Percentiles rank a stretch among this genome's conserved stretches.
Conservation (phyloP, 2,888 invertebrate species). For the Habrosyne pyritoides region DNA sequence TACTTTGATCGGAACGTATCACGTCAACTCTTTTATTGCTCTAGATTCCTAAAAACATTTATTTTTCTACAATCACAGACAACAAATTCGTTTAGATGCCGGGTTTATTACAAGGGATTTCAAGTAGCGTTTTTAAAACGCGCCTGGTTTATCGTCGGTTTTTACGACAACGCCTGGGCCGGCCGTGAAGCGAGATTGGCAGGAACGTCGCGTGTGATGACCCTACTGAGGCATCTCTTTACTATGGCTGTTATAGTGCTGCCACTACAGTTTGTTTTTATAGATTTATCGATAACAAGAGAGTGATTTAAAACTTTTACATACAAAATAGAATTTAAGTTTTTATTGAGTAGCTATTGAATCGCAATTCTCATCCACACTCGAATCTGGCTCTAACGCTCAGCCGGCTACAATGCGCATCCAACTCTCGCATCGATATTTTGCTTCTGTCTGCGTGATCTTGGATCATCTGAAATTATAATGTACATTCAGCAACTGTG, state of each 20-base stretch:
- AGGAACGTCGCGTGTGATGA: neutral
- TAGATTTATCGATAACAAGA: neutral
- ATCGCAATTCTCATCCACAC: too few species aligned
- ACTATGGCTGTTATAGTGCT: neutral
- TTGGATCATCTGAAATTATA: too few species aligned
- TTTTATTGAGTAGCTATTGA: too few species aligned
- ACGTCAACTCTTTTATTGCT: neutral
- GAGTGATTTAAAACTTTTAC: too few species aligned
- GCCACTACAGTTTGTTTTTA: neutral
- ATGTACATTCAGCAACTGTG: too few species aligned
- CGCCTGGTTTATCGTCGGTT: neutral
- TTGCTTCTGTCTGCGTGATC: too few species aligned
- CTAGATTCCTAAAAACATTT: too few species aligned
- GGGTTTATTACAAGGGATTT: neutral
- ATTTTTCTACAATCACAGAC: neutral
- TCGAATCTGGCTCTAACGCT: too few species aligned
- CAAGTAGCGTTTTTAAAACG: conserved; percentile 3
- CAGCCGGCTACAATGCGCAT: too few species aligned
- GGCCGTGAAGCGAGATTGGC: neutral
- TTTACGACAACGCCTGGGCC: neutral
- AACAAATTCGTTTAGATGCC: neutral
- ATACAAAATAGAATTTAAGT: too few species aligned
- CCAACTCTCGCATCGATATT: too few species aligned
- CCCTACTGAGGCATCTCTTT: neutral
- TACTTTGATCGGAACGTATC: neutral